phyloP scores from a whole-genome alignment of 2,888 invertebrate species.

The Lepetodrilus schrolli region DNA sequence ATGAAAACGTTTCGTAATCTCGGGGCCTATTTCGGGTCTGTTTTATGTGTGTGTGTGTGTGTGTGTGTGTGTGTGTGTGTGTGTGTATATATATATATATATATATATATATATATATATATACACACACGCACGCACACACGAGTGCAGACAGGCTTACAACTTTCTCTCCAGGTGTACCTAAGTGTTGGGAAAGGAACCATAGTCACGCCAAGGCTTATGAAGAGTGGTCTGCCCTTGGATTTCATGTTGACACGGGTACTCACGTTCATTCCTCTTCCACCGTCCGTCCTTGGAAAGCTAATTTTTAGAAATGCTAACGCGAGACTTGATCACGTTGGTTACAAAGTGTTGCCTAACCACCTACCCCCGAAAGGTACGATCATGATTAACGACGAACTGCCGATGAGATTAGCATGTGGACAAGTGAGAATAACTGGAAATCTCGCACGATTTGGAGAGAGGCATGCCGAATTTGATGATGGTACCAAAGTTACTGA shows the following conservation, averaged over 20 bases:
- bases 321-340: neutral
- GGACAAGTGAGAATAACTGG: constrained; percentile 45
- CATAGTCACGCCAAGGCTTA: neutral
- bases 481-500: constrained; percentile 46
- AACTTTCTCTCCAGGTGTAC: neutral
- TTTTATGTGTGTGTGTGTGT: too few relatives aligned
- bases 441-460: constrained; percentile 46
- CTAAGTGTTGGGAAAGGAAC: neutral
- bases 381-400: constrained; percentile 52
- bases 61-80: too few relatives aligned
- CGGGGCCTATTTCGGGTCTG: too few relatives aligned
- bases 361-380: neutral
- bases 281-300: neutral
- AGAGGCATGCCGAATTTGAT: constrained; percentile 47
- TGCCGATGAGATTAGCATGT: constrained; percentile 48
- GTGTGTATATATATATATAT: too few relatives aligned
- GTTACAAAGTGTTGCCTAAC: neutral
- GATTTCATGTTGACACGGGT: neutral
- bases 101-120: too few relatives aligned
- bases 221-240: neutral
- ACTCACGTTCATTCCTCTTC: neutral
- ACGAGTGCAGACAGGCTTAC: too few relatives aligned
- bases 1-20: too few relatives aligned
- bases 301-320: neutral
- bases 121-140: too few relatives aligned